Evolutionary conservation across 2,888 invertebrate genomes (phyloP).

Genomic region (Lithophane socia): DNA sequence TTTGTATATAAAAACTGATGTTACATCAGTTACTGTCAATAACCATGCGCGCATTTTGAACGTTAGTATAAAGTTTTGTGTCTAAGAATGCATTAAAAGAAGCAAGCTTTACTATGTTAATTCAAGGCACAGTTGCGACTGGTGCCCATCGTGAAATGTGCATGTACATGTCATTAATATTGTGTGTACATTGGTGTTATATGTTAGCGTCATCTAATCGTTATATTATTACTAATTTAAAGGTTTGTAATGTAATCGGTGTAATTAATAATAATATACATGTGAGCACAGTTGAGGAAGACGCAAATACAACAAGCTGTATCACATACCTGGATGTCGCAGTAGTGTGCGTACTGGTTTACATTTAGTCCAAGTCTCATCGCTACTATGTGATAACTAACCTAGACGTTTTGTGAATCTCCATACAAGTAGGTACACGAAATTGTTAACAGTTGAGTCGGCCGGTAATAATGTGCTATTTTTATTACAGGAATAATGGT

Average conservation of each 20-base stretch:
- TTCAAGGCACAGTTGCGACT: constrained; percentile 42
- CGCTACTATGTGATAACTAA: constrained; percentile 38
- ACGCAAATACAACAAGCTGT: constrained; percentile 90
- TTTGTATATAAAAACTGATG: constrained; percentile 42
- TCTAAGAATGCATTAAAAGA: constrained; percentile 28
- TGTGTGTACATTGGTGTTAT: constrained; percentile 74
- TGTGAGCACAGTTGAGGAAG: constrained; percentile 83
- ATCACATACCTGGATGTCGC: constrained; percentile 80
- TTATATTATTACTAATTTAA: constrained; percentile 75
- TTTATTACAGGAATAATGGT: constrained; percentile 56
- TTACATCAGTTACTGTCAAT: constrained; percentile 34
- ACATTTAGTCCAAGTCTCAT: constrained; percentile 86
- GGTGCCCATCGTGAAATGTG: constrained; percentile 70
- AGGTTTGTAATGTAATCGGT: constrained; percentile 74
- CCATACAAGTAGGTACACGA: constrained; percentile 29
- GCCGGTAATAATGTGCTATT: constrained; percentile 35
- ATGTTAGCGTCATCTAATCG: constrained; percentile 64
- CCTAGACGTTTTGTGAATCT: constrained; percentile 23
- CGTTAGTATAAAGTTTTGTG: constrained; percentile 24
- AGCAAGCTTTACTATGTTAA: constrained; percentile 20
- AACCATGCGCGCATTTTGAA: constrained; percentile 15
- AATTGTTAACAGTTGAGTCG: constrained; percentile 30
- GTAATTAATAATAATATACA: constrained; percentile 73
- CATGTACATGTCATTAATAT: constrained; percentile 79
- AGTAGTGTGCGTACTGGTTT: constrained; percentile 86